Conservation (phyloP, 1,140 invertebrate genomes). For the Drosophila busckii region DNA sequence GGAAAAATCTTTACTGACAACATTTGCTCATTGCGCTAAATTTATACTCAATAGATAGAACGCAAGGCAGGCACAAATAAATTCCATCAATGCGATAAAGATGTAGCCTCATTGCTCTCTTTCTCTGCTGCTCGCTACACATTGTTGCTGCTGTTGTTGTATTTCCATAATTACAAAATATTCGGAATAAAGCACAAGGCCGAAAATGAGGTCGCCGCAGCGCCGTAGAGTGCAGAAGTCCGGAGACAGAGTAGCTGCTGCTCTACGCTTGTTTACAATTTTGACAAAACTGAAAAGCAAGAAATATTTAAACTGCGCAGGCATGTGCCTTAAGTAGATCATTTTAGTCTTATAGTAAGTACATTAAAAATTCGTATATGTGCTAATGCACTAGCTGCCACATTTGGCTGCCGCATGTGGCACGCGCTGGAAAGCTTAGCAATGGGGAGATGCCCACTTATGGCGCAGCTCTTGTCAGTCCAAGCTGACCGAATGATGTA, state of each 20-base stretch:
- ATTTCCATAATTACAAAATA: constrained; percentile 71
- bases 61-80: constrained; percentile 24
- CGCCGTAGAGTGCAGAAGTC: too few relatives aligned
- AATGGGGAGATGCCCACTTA: constrained; percentile 26
- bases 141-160: constrained; percentile 19
- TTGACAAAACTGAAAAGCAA: too few relatives aligned
- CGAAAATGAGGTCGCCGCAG: constrained; percentile 47
- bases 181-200: constrained; percentile 68
- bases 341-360: background rate
- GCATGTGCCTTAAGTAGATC: too few relatives aligned
- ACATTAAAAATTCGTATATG: constrained; percentile 2
- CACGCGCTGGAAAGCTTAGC: constrained; percentile 25
- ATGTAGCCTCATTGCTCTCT: constrained; percentile 35
- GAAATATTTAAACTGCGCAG: too few relatives aligned
- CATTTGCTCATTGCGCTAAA: constrained; percentile 25
- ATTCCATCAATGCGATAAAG: constrained; percentile 52
- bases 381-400: constrained; percentile 1
- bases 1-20: constrained; percentile 12
- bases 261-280: too few relatives aligned
- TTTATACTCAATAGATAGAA: constrained; percentile 29
- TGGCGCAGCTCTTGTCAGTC: constrained; percentile 7
- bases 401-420: constrained; percentile 14
- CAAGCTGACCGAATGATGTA: constrained; percentile 13
- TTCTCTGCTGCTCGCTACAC: too few relatives aligned
- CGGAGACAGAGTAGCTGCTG: constrained; percentile 29